Percentiles rank a stretch among this genome's conserved stretches.
These are phyloP conservation scores for Crocuta crocuta DNA, from an alignment of 2,113 vertebrate species.

Conservation along the genomic window DNA sequence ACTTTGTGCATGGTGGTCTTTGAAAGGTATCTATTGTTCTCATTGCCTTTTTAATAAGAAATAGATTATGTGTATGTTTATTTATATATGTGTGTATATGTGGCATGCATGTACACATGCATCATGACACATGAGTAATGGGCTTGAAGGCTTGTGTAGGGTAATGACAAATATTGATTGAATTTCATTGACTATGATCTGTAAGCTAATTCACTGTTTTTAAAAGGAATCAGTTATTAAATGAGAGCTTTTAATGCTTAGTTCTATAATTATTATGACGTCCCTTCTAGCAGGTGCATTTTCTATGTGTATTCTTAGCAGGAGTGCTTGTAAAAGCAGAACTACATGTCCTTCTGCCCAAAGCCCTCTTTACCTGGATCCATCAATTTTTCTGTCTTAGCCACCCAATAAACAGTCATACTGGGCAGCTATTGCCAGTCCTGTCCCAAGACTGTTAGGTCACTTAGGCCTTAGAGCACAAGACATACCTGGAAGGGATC, in stretches of 20 bases:
- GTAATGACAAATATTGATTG: neutral
- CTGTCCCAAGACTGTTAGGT: neutral
- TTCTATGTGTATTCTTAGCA: conserved; percentile 56
- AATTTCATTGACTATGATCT: neutral
- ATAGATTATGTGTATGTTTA: neutral
- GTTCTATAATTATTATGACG: conserved; percentile 1
- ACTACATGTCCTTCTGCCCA: neutral
- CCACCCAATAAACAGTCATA: neutral
- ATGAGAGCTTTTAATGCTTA: conserved; percentile 24
- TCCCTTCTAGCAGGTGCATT: conserved; percentile 37
- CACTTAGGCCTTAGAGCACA: neutral
- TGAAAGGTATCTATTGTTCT: neutral
- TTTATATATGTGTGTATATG: neutral
- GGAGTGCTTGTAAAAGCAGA: conserved; percentile 8
- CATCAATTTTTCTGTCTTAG: conserved; percentile 1
- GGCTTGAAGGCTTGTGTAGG: neutral
- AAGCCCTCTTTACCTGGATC: neutral
- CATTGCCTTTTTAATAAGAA: neutral
- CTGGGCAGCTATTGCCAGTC: neutral
- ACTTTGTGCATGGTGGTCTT: neutral
- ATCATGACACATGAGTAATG: neutral
- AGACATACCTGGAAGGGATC: neutral
- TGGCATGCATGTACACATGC: neutral
- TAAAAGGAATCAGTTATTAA: conserved; percentile 37
- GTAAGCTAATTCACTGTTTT: neutral